Evolutionary conservation across 2,888 invertebrate species (phyloP).

Genomic region (Salticus scenicus): DNA sequence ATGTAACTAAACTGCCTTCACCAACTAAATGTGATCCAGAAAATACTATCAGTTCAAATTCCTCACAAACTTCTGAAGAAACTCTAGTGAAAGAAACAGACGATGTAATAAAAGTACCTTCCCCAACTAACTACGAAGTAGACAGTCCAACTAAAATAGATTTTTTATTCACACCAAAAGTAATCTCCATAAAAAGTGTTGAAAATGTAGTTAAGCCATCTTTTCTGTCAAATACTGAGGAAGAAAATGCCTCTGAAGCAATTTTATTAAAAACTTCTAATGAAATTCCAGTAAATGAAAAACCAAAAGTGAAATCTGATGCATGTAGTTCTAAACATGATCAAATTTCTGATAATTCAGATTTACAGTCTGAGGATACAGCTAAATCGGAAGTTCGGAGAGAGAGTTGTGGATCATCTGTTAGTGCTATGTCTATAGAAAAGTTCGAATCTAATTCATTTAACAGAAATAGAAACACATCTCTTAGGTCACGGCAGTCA

Average conservation of each 20-base stretch:
- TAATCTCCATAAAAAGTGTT: too few species aligned
- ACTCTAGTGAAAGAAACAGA: not conserved
- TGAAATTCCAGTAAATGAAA: too few species aligned
- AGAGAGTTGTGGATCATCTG: not conserved
- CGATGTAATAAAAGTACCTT: not conserved
- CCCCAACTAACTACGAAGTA: too few species aligned
- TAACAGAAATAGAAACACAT: conserved; percentile 32
- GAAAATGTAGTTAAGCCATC: too few species aligned
- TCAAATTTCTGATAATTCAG: not conserved
- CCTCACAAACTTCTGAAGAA: too few species aligned
- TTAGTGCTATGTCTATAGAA: not conserved
- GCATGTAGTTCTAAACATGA: not conserved
- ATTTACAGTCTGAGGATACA: not conserved
- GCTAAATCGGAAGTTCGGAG: not conserved
- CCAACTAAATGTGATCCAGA: conserved; percentile 21
- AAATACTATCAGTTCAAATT: not conserved
- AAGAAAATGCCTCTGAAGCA: not conserved
- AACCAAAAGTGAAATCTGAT: too few species aligned
- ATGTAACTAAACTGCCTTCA: conserved; percentile 9
- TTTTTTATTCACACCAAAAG: too few species aligned
- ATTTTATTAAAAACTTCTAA: too few species aligned
- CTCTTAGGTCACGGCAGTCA: conserved; percentile 55
- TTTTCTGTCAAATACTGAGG: too few species aligned
- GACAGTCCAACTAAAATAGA: not conserved
- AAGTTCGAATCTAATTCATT: not conserved